phyloP scores from a whole-genome alignment of 2,888 invertebrate genomes.

The Zygaena filipendulae region DNA sequence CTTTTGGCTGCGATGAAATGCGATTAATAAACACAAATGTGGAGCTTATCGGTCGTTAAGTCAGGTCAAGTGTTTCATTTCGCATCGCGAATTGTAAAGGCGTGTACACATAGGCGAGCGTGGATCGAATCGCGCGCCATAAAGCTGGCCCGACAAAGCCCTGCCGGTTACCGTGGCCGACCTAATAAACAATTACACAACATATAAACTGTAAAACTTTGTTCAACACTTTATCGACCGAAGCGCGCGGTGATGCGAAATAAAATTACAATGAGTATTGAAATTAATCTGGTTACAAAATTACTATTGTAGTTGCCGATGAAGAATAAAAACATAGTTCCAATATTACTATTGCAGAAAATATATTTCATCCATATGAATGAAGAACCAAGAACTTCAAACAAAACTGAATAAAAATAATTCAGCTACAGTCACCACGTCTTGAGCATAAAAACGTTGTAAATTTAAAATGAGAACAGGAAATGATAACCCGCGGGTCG shows the following conservation, averaged over 20 bases:
- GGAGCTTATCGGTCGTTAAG: constrained; percentile 2
- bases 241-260: constrained; percentile 23
- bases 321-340: too few species aligned
- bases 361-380: too few species aligned
- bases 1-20: too few species aligned
- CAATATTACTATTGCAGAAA: too few species aligned
- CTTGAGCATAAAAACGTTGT: constrained; percentile 51
- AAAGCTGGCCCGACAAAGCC: constrained; percentile 47
- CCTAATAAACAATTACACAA: constrained; percentile 59
- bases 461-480: constrained; percentile 66
- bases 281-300: too few species aligned
- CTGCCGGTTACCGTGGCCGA: constrained; percentile 19
- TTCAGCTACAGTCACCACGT: constrained; percentile 31
- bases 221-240: constrained; percentile 44
- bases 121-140: constrained; percentile 43
- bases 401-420: constrained; percentile 11
- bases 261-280: constrained; percentile 14
- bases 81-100: constrained; percentile 19
- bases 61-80: constrained; percentile 23
- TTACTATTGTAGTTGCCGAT: too few species aligned
- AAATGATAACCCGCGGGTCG: constrained; percentile 66
- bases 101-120: constrained; percentile 20
- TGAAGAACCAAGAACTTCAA: too few species aligned
- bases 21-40: too few species aligned
- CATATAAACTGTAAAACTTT: constrained; percentile 49